Evolutionary conservation across 2,113 vertebrate species (phyloP).

Genomic region (Ammodytes marinus): DNA sequence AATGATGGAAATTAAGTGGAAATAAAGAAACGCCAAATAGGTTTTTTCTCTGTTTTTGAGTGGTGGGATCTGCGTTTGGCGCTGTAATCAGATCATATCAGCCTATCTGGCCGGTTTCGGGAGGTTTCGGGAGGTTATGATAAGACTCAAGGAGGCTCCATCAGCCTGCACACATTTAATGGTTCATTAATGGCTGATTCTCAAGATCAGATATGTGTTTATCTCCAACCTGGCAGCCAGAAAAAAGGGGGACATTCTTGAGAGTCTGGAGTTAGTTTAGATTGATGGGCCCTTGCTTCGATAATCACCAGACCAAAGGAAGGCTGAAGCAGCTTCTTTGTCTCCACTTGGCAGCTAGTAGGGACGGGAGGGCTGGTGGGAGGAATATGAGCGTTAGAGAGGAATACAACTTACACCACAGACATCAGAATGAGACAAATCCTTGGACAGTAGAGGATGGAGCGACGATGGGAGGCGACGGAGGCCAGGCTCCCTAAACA

Average conservation of each 20-base stretch:
- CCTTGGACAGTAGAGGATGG: slow-evolving; percentile 60
- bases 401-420: slow-evolving; percentile 76
- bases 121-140: slow-evolving; percentile 47
- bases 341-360: slow-evolving; percentile 72
- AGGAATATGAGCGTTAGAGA: slow-evolving; percentile 73
- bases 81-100: slow-evolving; percentile 51
- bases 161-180: slow-evolving; percentile 54
- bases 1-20: slow-evolving; percentile 59
- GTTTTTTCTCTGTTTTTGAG: slow-evolving; percentile 30
- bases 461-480: slow-evolving; percentile 33
- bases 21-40: slow-evolving; percentile 41
- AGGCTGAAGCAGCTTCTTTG: slow-evolving; percentile 79
- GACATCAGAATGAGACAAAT: slow-evolving; percentile 75
- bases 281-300: slow-evolving; percentile 73
- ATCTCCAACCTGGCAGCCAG: slow-evolving; percentile 62
- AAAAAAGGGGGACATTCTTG: slow-evolving; percentile 69
- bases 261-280: slow-evolving; percentile 74
- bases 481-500: slow-evolving; percentile 49
- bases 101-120: slow-evolving; percentile 12
- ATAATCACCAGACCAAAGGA: slow-evolving; percentile 80
- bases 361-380: slow-evolving; percentile 69
- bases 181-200: slow-evolving; percentile 64
- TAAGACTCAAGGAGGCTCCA: slow-evolving; percentile 43
- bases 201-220: slow-evolving; percentile 70
- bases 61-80: not conserved